phyloP scores from a whole-genome alignment of 2,797 vertebrate species.

The Syngnathus acus region DNA sequence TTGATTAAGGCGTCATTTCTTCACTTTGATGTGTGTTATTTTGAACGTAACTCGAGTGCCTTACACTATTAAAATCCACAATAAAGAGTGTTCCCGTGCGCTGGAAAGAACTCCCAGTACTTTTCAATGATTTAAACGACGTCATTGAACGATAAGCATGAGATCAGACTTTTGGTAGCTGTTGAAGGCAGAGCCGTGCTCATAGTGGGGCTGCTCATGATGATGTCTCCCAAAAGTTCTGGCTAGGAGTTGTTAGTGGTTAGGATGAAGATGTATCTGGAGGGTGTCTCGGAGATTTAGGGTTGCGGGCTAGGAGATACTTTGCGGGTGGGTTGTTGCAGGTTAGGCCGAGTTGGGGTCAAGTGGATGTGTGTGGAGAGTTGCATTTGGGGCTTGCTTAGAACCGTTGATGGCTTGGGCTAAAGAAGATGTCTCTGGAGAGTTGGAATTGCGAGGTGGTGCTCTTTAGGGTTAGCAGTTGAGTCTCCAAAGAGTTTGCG shows the following conservation, averaged over 20 bases:
- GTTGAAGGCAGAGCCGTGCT: background rate
- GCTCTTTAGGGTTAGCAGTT: background rate
- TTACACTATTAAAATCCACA: background rate
- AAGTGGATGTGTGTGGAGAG: background rate
- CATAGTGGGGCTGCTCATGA: background rate
- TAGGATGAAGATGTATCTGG: background rate
- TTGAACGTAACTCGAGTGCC: background rate
- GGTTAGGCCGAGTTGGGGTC: background rate
- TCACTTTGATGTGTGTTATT: background rate
- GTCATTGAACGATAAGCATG: background rate
- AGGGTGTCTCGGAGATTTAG: too few relatives aligned
- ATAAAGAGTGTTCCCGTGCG: background rate
- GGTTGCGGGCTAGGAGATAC: background rate
- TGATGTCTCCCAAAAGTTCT: background rate
- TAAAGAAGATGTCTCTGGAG: background rate
- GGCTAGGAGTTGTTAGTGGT: background rate
- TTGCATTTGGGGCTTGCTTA: background rate
- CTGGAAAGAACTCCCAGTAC: background rate
- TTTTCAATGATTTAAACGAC: background rate
- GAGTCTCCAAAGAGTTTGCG: background rate
- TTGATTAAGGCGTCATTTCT: background rate
- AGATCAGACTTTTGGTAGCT: background rate
- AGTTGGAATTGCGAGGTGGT: background rate
- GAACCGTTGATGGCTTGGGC: too few relatives aligned
- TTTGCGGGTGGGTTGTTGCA: background rate